These are phyloP conservation scores for Lordiphosa collinella DNA, from an alignment of 1,140 invertebrate genomes.

Conservation along the genomic window DNA sequence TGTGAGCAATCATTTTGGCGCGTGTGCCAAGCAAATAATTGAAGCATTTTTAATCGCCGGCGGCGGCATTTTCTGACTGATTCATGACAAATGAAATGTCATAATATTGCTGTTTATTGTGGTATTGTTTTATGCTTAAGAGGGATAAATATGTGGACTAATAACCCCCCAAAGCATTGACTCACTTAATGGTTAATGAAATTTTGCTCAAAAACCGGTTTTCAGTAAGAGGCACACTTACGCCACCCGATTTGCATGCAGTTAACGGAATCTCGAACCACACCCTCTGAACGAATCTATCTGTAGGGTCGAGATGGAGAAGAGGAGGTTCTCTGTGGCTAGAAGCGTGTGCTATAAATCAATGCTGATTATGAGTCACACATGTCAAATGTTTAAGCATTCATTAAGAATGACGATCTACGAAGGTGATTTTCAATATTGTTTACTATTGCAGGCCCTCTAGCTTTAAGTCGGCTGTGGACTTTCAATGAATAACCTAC, in stretches of 20 bases:
- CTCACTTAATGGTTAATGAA: constrained; percentile 37
- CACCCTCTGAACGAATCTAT: constrained; percentile 26
- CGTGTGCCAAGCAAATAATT: constrained; percentile 62
- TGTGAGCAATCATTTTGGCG: constrained; percentile 72
- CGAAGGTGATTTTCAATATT: constrained; percentile 11
- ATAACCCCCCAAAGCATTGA: constrained; percentile 15
- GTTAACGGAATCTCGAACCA: constrained; percentile 26
- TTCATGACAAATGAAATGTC: constrained; percentile 40
- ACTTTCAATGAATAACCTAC: neutral
- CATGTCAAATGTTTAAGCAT: constrained; percentile 55
- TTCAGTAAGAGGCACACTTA: constrained; percentile 2
- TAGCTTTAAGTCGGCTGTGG: constrained; percentile 1
- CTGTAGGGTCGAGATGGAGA: constrained; percentile 20
- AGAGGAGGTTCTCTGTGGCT: neutral
- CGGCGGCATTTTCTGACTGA: constrained; percentile 39
- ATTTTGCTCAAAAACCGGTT: constrained; percentile 47
- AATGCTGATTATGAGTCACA: constrained; percentile 65
- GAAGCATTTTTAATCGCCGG: constrained; percentile 44
- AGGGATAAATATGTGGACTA: neutral
- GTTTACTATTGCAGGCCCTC: constrained; percentile 6
- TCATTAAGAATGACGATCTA: constrained; percentile 37
- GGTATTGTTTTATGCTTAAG: too few species aligned
- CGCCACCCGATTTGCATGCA: constrained; percentile 51
- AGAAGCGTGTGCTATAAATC: constrained; percentile 59
- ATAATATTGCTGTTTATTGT: neutral